phyloP scores from a whole-genome alignment of 2,113 vertebrate species.

The sheep (Ovis aries) region DNA sequence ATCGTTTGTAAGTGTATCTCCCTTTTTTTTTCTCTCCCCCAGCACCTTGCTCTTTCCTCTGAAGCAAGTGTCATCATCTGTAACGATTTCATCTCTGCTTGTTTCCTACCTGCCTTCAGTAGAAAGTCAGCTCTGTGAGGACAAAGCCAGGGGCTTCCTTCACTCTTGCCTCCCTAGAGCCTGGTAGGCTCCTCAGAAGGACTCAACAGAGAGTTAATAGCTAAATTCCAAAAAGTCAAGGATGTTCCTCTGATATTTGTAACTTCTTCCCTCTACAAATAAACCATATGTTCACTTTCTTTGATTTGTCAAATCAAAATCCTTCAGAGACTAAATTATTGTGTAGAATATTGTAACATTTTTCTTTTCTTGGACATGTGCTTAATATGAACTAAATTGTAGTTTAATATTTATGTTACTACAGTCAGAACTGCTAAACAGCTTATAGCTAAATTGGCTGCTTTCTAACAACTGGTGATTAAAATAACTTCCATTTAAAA shows the following conservation, averaged over 20 bases:
- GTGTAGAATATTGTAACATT: neutral
- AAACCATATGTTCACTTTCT: neutral
- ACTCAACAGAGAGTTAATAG: neutral
- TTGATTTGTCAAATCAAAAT: neutral
- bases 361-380: neutral
- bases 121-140: neutral
- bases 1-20: neutral
- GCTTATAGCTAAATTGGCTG: neutral
- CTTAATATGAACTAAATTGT: neutral
- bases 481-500: neutral
- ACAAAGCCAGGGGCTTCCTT: neutral
- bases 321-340: neutral
- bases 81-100: neutral
- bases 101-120: neutral
- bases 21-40: neutral
- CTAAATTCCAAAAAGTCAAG: neutral
- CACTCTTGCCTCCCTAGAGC: neutral
- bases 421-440: neutral
- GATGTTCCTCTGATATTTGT: neutral
- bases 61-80: neutral
- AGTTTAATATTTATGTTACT: conserved; percentile 2
- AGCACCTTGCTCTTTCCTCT: neutral
- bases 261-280: neutral
- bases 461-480: neutral
- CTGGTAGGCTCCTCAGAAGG: neutral